Conservation (phyloP, 2,113 vertebrate species). For the Lutjanus erythropterus region DNA sequence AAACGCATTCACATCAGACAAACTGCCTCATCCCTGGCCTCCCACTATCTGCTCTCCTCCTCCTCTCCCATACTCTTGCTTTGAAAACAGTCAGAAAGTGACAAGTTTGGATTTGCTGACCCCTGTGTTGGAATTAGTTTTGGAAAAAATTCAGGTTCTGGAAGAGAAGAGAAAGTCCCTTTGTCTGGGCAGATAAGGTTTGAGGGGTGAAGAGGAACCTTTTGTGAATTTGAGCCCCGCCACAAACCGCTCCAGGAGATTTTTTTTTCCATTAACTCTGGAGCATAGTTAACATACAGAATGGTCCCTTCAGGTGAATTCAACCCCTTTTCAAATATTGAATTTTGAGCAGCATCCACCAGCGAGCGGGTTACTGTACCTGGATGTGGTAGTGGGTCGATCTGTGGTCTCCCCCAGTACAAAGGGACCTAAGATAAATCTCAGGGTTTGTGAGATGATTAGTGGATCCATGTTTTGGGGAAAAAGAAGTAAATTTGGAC, state of each 20-base stretch:
- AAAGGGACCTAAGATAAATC: not conserved
- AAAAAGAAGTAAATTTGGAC: too few species aligned
- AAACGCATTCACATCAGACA: slow-evolving; percentile 71
- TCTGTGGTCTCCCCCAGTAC: not conserved
- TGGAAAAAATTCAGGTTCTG: slow-evolving; percentile 60
- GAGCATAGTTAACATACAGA: slow-evolving; percentile 20
- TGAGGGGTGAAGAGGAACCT: slow-evolving; percentile 38
- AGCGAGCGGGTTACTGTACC: not conserved
- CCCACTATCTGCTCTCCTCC: slow-evolving; percentile 57
- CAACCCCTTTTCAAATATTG: slow-evolving; percentile 16
- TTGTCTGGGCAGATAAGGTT: slow-evolving; percentile 64
- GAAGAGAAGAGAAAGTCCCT: slow-evolving; percentile 43
- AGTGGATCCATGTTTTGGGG: not conserved
- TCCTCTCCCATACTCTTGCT: slow-evolving; percentile 22
- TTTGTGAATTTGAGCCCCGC: slow-evolving; percentile 42
- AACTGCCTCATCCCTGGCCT: slow-evolving; percentile 53
- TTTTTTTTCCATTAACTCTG: slow-evolving; percentile 39
- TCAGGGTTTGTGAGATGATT: not conserved
- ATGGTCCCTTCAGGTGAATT: slow-evolving; percentile 12
- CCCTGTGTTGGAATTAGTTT: slow-evolving; percentile 44
- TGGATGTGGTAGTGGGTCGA: not conserved
- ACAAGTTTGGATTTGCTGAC: slow-evolving; percentile 57
- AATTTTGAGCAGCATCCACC: slow-evolving; percentile 14
- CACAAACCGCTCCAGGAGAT: slow-evolving; percentile 32
- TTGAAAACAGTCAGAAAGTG: slow-evolving; percentile 48